Conservation (phyloP, 2,797 vertebrate species). For the Staurois parvus region DNA sequence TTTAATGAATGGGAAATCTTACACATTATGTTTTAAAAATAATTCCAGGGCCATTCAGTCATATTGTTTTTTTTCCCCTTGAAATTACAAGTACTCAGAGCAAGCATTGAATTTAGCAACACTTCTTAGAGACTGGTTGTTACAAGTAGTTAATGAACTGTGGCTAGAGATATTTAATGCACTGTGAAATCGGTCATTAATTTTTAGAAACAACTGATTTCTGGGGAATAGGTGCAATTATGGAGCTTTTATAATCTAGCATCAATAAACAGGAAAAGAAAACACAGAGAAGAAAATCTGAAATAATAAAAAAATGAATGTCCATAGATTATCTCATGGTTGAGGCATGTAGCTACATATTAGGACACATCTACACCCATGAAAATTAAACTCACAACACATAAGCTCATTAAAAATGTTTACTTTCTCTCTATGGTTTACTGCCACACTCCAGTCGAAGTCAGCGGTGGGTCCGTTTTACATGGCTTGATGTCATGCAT, state of each 20-base stretch:
- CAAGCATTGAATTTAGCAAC: slow-evolving; percentile 63
- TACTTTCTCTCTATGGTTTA: background rate
- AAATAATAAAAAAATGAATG: background rate
- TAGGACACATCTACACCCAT: background rate
- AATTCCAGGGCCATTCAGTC: slow-evolving; percentile 38
- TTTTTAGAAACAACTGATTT: slow-evolving; percentile 76
- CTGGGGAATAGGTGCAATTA: slow-evolving; percentile 66
- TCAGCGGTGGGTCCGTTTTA: background rate
- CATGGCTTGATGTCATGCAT: background rate
- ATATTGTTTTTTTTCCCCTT: slow-evolving; percentile 16
- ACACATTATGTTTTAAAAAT: slow-evolving; percentile 30
- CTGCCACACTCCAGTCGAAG: background rate
- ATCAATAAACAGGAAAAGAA: slow-evolving; percentile 52
- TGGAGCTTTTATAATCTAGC: slow-evolving; percentile 49
- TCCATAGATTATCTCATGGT: background rate
- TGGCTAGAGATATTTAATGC: slow-evolving; percentile 67
- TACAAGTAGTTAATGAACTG: slow-evolving; percentile 70
- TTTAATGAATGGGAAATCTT: background rate
- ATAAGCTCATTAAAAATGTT: background rate
- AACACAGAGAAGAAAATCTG: slow-evolving; percentile 4
- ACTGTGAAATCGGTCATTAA: slow-evolving; percentile 75
- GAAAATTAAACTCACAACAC: background rate
- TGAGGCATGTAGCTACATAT: background rate
- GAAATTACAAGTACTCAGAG: slow-evolving; percentile 34
- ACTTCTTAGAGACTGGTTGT: slow-evolving; percentile 60